Base-by-base conservation (phyloP, 2,797 vertebrate species). In the Thaleichthys pacificus region DNA sequence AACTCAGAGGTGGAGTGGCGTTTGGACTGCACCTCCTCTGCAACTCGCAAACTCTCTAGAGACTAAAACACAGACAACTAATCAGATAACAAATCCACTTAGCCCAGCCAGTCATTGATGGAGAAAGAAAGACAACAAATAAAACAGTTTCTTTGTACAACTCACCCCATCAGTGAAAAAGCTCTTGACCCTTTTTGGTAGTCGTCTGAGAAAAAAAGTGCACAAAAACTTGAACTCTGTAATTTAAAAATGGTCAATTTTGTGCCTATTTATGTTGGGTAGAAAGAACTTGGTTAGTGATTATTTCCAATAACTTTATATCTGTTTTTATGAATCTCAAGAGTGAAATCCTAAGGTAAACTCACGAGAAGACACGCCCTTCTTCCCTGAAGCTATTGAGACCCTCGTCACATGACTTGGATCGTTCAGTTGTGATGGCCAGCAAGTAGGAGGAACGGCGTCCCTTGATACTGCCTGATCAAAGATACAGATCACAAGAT, bases 141-240 rank as follows among this genome's bases (percentile, higher is more conserved):
- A 3, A 19, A 61, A 21, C 49, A 8, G 28, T 17, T 28, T n/a
- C 3, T 19, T 24, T 47, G 42, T 47, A 61, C 47, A 69, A 78
- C 93, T 93, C 82, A 96, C 95, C 89, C 93, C 95, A 0, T 96
- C 95, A 0, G 94, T 94, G 86, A 96, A 95, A 91, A 96, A 96
- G 83, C 93, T 96, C 78, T 94, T 92, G 19, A 96, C 94, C 6
- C 95, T 91, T 89, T 93, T 94, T 62, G 94, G 94, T 82, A 94
- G 88, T 79, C 92, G 93, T 88, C 95, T 96, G 82, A 4, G 51
- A 87, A 69, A 72, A 73, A 69, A 70, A 73, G 14, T 66, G 15
- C 15, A 8, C 19, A 35, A 35, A 35, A 35, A 35, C 32, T 32
- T 26, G 26, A 28, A 28, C 7, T 8, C 7, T 8, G 8, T 35